Conservation (phyloP, 2,113 vertebrate species). For the Rattus norvegicus region GRCr8 NC_086033.1:102198001-102198500, state of each 20-base stretch:
- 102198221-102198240: accelerated
- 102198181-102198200: background rate
- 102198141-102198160: accelerated
- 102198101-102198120: no score
- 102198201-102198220: background rate
- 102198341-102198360: background rate
- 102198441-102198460: background rate
- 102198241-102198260: background rate
- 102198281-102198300: no score
- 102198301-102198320: background rate
- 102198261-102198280: background rate
- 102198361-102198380: background rate
- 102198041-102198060: background rate
- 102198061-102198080: no score
- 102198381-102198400: background rate
- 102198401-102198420: background rate
- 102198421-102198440: background rate
- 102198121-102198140: background rate
- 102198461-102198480: background rate
- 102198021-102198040: background rate
- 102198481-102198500: background rate
- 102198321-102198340: background rate
- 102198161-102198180: background rate
- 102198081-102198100: no score
- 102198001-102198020: background rate